phyloP scores from a whole-genome alignment of 1,140 invertebrate species.

The Heterodera schachtii region DNA sequence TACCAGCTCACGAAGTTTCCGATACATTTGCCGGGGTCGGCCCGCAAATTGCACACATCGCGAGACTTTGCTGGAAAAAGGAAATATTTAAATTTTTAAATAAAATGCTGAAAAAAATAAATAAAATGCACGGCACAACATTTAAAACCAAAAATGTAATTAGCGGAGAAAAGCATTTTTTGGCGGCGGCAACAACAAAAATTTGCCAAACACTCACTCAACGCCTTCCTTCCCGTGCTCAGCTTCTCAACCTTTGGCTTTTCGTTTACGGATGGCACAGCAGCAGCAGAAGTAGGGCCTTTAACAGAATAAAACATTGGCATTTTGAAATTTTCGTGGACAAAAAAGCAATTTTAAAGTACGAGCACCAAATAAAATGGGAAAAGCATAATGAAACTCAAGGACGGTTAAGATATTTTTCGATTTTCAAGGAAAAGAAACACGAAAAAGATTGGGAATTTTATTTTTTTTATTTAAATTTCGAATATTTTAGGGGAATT shows the following conservation, averaged over 20 bases:
- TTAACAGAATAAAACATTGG: not conserved
- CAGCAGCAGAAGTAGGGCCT: not conserved
- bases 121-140: slow-evolving; percentile 1
- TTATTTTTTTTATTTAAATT: no score
- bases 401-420: no score
- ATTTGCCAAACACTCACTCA: not conserved
- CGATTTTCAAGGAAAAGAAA: no score
- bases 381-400: no score
- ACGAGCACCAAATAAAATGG: no score
- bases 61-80: slow-evolving; percentile 54
- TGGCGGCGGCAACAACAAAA: no score
- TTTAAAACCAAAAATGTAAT: slow-evolving; percentile 20
- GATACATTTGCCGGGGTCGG: slow-evolving; percentile 58
- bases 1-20: slow-evolving; percentile 73
- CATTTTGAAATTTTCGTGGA: no score
- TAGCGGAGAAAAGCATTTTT: not conserved
- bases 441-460: no score
- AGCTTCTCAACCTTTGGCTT: slow-evolving; percentile 19
- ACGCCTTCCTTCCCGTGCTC: not conserved
- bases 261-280: not conserved
- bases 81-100: slow-evolving; percentile 40
- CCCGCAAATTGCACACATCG: slow-evolving; percentile 59
- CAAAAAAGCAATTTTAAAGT: no score
- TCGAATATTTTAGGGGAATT: no score
- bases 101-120: slow-evolving; percentile 15